These are phyloP conservation scores for Sebastes vulpes DNA, from an alignment of 2,797 vertebrate genomes.

Conservation along the genomic window DNA sequence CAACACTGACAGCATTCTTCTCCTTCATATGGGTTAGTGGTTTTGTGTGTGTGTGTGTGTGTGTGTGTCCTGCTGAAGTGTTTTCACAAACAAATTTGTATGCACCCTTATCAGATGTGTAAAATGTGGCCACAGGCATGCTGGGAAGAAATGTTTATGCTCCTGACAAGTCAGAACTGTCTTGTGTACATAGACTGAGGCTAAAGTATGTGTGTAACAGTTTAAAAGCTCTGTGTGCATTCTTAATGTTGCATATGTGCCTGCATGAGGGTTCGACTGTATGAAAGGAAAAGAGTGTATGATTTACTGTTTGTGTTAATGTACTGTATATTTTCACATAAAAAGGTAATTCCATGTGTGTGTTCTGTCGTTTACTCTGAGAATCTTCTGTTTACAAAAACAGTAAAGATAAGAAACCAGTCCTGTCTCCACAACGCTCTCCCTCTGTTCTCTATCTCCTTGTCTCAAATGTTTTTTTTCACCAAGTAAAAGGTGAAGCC, in stretches of 20 bases:
- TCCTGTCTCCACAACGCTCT: constrained; percentile 34
- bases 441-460: background rate
- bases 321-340: constrained; percentile 10
- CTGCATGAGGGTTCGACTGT: background rate
- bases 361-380: constrained; percentile 57
- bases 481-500: background rate
- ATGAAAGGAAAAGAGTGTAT: constrained; percentile 15
- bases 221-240: background rate
- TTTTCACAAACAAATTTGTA: constrained; percentile 62
- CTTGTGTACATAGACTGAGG: constrained; percentile 49
- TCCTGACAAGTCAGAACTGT: constrained; percentile 60
- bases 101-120: constrained; percentile 71
- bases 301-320: constrained; percentile 15
- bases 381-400: constrained; percentile 74
- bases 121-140: constrained; percentile 50
- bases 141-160: constrained; percentile 63
- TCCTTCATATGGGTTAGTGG: constrained; percentile 55
- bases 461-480: background rate
- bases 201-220: constrained; percentile 7
- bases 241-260: background rate
- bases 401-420: constrained; percentile 67
- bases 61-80: constrained; percentile 32
- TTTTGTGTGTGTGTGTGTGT: constrained; percentile 38
- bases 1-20: constrained; percentile 76
- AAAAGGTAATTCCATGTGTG: background rate